Conservation (phyloP, 2,113 vertebrate genomes). For the Otis tarda region DNA sequence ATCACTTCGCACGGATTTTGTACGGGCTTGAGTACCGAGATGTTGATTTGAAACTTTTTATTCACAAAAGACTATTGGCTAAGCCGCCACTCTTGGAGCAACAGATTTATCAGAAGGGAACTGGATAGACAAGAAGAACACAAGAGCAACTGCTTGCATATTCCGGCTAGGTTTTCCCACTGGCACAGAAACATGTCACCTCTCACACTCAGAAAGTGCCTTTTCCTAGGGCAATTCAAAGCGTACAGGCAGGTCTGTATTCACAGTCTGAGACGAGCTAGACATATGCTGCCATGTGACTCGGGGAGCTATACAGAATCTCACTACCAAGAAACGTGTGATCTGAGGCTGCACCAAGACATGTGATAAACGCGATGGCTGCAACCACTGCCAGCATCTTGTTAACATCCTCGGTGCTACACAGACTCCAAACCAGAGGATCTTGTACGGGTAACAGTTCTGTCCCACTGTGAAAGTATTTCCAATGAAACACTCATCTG, state of each 20-base stretch:
- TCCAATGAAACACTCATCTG: not conserved
- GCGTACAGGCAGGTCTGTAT: not conserved
- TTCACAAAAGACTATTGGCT: not conserved
- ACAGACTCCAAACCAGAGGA: not conserved
- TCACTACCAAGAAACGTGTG: not conserved
- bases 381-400: not conserved
- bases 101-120: not conserved
- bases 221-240: not conserved
- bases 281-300: not conserved
- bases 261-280: not conserved
- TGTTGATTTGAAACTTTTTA: not conserved
- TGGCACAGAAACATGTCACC: not conserved
- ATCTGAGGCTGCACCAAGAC: not conserved
- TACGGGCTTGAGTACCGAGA: not conserved
- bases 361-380: fast-evolving
- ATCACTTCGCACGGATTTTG: not conserved
- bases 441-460: not conserved
- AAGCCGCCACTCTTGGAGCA: not conserved
- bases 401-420: not conserved
- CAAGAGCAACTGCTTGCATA: not conserved
- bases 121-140: not conserved
- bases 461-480: not conserved
- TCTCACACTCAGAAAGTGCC: not conserved
- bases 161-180: not conserved
- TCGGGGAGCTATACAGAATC: not conserved